Evolutionary conservation across 2,888 invertebrate species (phyloP), one percentile per base, ranked within the genome.

Genomic region (Pogonocherus hispidulus): DNA sequence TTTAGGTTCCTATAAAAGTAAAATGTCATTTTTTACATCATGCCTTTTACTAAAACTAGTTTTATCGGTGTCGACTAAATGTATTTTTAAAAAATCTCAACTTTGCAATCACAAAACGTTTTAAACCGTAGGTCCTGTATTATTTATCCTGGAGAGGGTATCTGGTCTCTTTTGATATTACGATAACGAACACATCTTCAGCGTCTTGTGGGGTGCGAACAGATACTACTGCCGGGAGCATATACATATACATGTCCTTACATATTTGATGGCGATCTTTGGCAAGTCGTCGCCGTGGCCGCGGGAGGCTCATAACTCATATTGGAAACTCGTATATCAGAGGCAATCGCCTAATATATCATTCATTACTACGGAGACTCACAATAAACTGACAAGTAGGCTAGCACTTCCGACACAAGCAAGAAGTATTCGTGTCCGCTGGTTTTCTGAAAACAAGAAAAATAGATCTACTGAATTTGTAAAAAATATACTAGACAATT

Each of bases 281-380:
- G 84, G 83, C 84, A 84, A 84, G 83, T 84, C 84, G 83, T 83
- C 83, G 83, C 82, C 74, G 74, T 73, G 79, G 82, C 79, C 84
- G 79, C 84, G 76, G 74, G 84, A 84, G 84, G 82, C 82, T 82
- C 83, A 85, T 85, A 85, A 85, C 83, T 85, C 85, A 85, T 85
- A 84, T 84, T 80, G 84, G 75, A 80, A 82, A 82, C 80, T 81
- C 82, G 82, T 84, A 84, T 83, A 84, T 84, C 84, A 83, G 80
- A 79, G 79, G 81, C 81, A 79, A 82, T 82, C 82, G 78, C 74
- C 79, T 75, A 71, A 76, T 82, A 72, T 78, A 82, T 80, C 79
- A 78, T 83, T 82, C 77, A 80, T 81, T 76, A 70, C 73, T 59
- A 47, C 44, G 63, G 76, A 73, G 76, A 76, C 76, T 75, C 69